phyloP scores from a whole-genome alignment of 2,888 invertebrate genomes.

The Rhorus exstirpatorius region DNA sequence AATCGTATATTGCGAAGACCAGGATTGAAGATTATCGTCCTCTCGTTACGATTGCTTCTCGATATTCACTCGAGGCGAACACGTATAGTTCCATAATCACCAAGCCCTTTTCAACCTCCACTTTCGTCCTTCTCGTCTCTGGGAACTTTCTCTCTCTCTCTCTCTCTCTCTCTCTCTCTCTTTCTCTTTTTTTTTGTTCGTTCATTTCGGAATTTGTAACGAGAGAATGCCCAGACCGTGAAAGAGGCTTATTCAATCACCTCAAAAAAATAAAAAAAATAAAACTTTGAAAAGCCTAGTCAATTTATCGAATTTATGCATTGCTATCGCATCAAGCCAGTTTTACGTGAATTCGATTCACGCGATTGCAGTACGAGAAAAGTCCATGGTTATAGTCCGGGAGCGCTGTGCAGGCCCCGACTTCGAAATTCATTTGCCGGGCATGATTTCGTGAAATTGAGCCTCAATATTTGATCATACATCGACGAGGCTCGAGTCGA shows the following conservation, averaged over 20 bases:
- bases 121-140: slow-evolving; percentile 20
- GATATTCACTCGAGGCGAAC: slow-evolving; percentile 28
- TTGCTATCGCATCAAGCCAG: not conserved
- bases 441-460: no score
- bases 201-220: slow-evolving; percentile 14
- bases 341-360: not conserved
- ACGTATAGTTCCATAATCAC: slow-evolving; percentile 1
- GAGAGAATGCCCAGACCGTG: not conserved
- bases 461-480: no score
- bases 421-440: no score
- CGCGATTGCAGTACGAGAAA: not conserved
- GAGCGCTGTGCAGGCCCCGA: no score
- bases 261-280: no score
- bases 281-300: not conserved
- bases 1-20: not conserved
- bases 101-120: not conserved
- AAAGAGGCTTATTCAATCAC: no score
- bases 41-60: slow-evolving; percentile 36
- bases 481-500: no score
- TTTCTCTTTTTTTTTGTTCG: no score
- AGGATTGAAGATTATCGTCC: not conserved
- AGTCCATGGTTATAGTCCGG: no score
- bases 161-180: no score
- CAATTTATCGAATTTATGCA: slow-evolving; percentile 13
- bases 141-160: not conserved